phyloP scores from a whole-genome alignment of 2,113 vertebrate genomes.

The Muscicapa adusta region DNA sequence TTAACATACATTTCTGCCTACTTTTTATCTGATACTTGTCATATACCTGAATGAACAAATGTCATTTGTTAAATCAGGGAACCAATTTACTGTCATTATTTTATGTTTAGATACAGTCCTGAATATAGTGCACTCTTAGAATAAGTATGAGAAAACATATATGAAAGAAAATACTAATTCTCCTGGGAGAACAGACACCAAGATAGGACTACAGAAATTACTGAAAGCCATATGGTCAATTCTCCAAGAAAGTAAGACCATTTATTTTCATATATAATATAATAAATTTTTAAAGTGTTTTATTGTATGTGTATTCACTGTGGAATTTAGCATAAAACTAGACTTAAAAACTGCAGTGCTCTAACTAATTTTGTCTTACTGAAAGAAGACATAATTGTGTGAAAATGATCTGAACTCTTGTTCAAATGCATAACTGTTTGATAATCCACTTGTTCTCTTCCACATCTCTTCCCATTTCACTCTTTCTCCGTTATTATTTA shows the following conservation, averaged over 20 bases:
- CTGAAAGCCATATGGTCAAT: background rate
- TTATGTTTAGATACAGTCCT: background rate
- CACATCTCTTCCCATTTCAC: background rate
- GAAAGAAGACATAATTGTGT: conserved; percentile 20
- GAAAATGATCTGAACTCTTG: background rate
- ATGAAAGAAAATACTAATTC: background rate
- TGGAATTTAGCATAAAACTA: background rate
- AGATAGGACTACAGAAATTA: conserved; percentile 5
- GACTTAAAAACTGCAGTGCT: background rate
- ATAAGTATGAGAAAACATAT: background rate
- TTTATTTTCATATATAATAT: background rate
- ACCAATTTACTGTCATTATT: background rate
- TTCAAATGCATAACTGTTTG: background rate
- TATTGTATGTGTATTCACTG: background rate
- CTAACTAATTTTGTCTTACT: conserved; percentile 11
- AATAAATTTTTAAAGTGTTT: background rate
- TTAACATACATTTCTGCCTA: background rate
- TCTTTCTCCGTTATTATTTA: background rate
- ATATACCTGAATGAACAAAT: background rate
- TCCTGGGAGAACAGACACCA: background rate
- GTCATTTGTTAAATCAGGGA: background rate
- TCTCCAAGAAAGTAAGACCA: background rate
- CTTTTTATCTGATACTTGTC: background rate
- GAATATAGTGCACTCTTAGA: background rate
- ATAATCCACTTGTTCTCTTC: background rate